Percentiles rank a stretch among this genome's conserved stretches.
phyloP scores from a whole-genome alignment of 2,113 vertebrate genomes.

The Illadopsis cleaveri region DNA sequence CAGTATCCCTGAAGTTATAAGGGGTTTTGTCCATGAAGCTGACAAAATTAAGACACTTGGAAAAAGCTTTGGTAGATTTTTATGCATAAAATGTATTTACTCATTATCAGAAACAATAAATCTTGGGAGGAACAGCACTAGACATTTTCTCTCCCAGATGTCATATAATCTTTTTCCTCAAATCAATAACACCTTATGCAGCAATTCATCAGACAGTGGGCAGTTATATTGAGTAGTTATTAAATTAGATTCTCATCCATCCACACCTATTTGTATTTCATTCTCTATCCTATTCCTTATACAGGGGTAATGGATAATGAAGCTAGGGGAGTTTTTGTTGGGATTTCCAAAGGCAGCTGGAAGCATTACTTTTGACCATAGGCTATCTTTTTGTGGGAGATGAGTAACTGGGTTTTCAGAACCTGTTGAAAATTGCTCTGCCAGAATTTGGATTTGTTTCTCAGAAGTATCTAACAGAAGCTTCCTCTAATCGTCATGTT shows the following conservation, averaged over 20 bases:
- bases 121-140: neutral
- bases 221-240: constrained; percentile 39
- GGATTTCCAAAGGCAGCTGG: neutral
- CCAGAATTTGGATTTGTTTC: neutral
- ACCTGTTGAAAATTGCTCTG: neutral
- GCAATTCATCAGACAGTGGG: constrained; percentile 29
- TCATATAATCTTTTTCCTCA: neutral
- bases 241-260: constrained; percentile 45
- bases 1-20: neutral
- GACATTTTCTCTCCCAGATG: neutral
- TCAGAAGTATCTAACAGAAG: neutral
- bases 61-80: neutral
- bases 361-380: neutral
- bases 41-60: neutral
- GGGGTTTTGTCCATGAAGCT: neutral
- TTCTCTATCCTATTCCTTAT: neutral
- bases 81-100: constrained; percentile 5
- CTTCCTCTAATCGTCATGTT: neutral
- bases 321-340: neutral
- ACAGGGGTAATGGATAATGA: neutral
- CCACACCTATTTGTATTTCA: constrained; percentile 10
- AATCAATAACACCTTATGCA: constrained; percentile 33
- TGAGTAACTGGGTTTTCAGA: neutral
- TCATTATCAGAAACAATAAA: constrained; percentile 30
- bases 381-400: neutral